These are phyloP conservation scores for Scolanthus callimorphus DNA, from an alignment of 92 coral and sea anemone species.

Conservation along the genomic window DNA sequence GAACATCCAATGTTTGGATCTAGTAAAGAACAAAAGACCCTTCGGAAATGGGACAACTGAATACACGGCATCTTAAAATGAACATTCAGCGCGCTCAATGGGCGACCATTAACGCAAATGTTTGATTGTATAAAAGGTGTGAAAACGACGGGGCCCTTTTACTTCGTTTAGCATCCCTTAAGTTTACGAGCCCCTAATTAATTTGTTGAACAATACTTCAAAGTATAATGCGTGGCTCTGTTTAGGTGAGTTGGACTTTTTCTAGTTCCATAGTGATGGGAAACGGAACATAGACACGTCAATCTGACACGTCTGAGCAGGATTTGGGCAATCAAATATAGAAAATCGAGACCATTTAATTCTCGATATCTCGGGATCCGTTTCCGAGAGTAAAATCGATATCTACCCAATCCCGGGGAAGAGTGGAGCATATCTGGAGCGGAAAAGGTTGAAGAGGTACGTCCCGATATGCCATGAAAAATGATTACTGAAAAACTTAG, in stretches of 20 bases:
- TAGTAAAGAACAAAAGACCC: constrained; percentile 64
- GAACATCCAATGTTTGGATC: constrained; percentile 9
- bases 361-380: too few species aligned
- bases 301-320: neutral
- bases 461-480: neutral
- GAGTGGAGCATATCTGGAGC: too few species aligned
- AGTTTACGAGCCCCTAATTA: constrained; percentile 43
- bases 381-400: too few species aligned
- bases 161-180: constrained; percentile 47
- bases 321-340: too few species aligned
- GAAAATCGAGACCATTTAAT: neutral
- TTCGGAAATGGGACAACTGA: constrained; percentile 82
- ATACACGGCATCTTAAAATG: constrained; percentile 67
- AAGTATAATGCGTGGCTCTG: constrained; percentile 8
- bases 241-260: constrained; percentile 1
- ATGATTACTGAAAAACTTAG: neutral
- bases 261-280: neutral
- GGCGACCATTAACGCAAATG: constrained; percentile 71
- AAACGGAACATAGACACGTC: neutral
- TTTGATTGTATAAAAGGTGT: constrained; percentile 68
- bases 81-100: constrained; percentile 61
- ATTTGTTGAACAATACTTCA: constrained; percentile 30
- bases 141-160: constrained; percentile 69
- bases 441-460: neutral
- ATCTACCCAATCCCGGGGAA: too few species aligned